Percentiles rank a stretch among this genome's conserved stretches.
These are phyloP conservation scores for Pimpla rufipes DNA, from an alignment of 2,888 invertebrate genomes.

Conservation along the genomic window DNA sequence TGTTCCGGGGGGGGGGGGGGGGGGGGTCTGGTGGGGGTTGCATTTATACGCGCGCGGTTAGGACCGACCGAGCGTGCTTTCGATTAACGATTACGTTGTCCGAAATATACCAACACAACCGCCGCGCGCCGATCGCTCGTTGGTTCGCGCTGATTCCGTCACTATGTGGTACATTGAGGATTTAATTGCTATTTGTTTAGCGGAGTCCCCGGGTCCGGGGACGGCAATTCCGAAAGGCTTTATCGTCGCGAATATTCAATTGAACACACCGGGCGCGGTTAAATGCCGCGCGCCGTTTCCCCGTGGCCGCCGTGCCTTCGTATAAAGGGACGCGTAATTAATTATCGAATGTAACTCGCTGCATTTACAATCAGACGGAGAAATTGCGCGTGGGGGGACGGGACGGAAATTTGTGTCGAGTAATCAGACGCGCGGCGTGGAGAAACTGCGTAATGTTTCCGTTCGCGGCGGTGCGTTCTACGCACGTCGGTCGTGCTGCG, in stretches of 20 bases:
- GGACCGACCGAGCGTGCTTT: background rate
- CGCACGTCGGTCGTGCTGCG: too few relatives aligned
- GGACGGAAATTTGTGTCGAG: background rate
- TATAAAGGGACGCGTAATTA: conserved; percentile 23
- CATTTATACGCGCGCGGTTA: background rate
- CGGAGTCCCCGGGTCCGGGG: background rate
- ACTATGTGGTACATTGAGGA: conserved; percentile 2
- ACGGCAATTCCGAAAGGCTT: background rate
- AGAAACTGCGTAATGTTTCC: background rate
- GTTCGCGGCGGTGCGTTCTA: too few relatives aligned
- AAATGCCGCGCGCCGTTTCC: background rate
- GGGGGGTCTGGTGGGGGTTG: too few relatives aligned
- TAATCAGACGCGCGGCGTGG: background rate
- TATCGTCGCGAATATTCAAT: conserved; percentile 17
- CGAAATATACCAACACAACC: conserved; percentile 10
- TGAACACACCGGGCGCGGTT: background rate
- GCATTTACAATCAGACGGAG: conserved; percentile 17
- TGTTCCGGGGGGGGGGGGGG: background rate
- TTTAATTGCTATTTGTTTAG: conserved; percentile 24
- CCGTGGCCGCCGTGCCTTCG: background rate
- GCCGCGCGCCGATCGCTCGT: background rate
- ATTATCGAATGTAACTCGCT: conserved; percentile 27
- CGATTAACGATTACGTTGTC: conserved; percentile 17
- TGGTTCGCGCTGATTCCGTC: background rate
- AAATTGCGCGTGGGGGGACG: background rate